Evolutionary conservation across 2,797 vertebrate genomes (phyloP).

Genomic region (Miichthys miiuy): DNA sequence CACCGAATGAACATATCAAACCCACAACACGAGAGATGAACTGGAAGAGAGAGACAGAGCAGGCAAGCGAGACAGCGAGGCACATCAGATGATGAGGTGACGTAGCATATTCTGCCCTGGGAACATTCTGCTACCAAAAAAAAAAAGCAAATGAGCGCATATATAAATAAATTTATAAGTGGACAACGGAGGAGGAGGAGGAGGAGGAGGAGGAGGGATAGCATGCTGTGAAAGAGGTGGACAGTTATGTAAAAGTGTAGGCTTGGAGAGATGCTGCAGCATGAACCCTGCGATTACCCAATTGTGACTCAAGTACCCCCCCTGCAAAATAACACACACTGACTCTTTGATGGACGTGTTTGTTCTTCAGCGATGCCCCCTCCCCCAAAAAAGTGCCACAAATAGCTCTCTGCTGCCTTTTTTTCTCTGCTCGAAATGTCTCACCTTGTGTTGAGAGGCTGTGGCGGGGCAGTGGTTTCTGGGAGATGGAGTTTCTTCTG

Average conservation of each 20-base stretch:
- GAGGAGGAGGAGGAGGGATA: conserved; percentile 13
- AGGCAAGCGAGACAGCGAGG: conserved; percentile 3
- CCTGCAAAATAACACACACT: neutral
- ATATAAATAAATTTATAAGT: conserved; percentile 46
- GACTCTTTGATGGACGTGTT: neutral
- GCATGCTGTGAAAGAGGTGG: conserved; percentile 36
- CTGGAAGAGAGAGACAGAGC: neutral
- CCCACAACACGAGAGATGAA: neutral
- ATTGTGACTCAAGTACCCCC: conserved; percentile 38
- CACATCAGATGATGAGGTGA: conserved; percentile 33
- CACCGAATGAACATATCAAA: conserved; percentile 24
- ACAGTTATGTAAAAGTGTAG: conserved; percentile 64
- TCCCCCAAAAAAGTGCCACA: neutral
- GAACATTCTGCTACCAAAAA: conserved; percentile 59
- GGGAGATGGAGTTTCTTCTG: conserved; percentile 77
- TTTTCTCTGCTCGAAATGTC: neutral
- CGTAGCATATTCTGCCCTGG: conserved; percentile 26
- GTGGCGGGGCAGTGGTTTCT: conserved; percentile 69
- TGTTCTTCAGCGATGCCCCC: neutral
- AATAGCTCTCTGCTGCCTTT: neutral
- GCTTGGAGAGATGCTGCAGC: conserved; percentile 39
- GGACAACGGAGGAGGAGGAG: conserved; percentile 26
- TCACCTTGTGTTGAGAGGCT: conserved; percentile 72
- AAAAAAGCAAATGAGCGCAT: conserved; percentile 43
- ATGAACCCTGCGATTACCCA: conserved; percentile 31